A percentile compares a stretch with the other conserved stretches of the same genome.
Conservation (phyloP, 2,888 invertebrate species). For the Lydus trimaculatus region DNA sequence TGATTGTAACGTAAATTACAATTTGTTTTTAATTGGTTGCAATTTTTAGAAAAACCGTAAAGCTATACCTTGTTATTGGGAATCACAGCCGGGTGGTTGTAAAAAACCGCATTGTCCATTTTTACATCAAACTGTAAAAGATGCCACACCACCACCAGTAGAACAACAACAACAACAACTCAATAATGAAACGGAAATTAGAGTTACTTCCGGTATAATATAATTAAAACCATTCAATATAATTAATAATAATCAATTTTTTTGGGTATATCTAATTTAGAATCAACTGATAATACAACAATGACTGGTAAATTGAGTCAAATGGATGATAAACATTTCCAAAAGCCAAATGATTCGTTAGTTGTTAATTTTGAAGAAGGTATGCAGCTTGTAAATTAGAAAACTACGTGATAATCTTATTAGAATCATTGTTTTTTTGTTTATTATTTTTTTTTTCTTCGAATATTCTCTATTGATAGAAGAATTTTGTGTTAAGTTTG, state of each 20-base stretch:
- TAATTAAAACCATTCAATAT: not conserved
- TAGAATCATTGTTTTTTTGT: slow-evolving; percentile 26
- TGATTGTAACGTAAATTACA: not conserved
- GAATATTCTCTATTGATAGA: not conserved
- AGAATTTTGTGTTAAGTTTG: slow-evolving; percentile 15
- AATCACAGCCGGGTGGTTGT: slow-evolving; percentile 84
- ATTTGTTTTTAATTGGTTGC: not conserved
- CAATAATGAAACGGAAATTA: slow-evolving; percentile 38
- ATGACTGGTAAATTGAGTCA: slow-evolving; percentile 42
- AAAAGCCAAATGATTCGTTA: slow-evolving; percentile 70
- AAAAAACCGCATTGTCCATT: slow-evolving; percentile 86
- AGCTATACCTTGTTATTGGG: slow-evolving; percentile 87
- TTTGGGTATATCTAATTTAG: slow-evolving; percentile 25
- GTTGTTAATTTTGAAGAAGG: slow-evolving; percentile 84
- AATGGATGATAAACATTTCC: slow-evolving; percentile 48
- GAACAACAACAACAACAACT: not conserved
- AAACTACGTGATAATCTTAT: slow-evolving; percentile 18
- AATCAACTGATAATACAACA: slow-evolving; percentile 31
- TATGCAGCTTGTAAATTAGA: slow-evolving; percentile 72
- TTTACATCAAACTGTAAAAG: slow-evolving; percentile 67
- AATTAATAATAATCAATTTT: slow-evolving; percentile 9
- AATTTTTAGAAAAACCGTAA: slow-evolving; percentile 76
- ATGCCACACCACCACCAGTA: slow-evolving; percentile 21
- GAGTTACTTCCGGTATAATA: slow-evolving; percentile 26
- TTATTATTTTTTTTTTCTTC: not conserved